Conservation (phyloP, 2,797 vertebrate genomes). For the Eulemur mongoz region DNA sequence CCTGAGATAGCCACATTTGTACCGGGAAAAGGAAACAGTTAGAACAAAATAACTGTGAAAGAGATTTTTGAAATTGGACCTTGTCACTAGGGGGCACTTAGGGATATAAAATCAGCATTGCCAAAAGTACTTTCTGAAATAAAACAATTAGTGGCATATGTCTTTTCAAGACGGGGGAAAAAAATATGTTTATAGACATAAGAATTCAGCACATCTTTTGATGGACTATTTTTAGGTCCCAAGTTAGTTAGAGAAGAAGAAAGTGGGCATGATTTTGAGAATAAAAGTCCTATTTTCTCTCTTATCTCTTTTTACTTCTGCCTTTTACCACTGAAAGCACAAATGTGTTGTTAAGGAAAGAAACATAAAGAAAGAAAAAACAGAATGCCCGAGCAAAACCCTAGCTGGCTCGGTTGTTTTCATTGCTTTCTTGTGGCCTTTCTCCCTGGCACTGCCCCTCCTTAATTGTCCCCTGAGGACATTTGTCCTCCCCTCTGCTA, state of each 20-base stretch:
- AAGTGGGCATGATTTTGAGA: not conserved
- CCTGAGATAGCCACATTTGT: not conserved
- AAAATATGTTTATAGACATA: not conserved
- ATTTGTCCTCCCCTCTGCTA: too few relatives aligned
- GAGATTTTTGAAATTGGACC: conserved; percentile 66
- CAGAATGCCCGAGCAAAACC: not conserved
- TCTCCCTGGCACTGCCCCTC: not conserved
- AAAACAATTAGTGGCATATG: conserved; percentile 16
- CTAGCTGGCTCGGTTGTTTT: not conserved
- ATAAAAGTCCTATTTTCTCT: not conserved
- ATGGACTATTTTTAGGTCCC: not conserved
- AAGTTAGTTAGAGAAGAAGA: not conserved
- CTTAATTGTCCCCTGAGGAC: not conserved
- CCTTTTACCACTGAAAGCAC: not conserved
- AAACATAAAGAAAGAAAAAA: not conserved
- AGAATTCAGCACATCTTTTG: not conserved
- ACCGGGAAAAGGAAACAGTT: conserved; percentile 5
- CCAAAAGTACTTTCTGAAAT: conserved; percentile 53
- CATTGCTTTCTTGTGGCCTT: not conserved
- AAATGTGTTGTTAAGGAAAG: not conserved
- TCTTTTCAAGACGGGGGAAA: not conserved
- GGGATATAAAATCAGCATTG: conserved; percentile 78
- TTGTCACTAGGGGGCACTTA: conserved; percentile 88
- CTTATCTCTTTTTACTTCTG: not conserved
- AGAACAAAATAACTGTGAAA: conserved; percentile 52